Base-by-base conservation (phyloP, 2,888 invertebrate species). In the Notodonta ziczac region DNA sequence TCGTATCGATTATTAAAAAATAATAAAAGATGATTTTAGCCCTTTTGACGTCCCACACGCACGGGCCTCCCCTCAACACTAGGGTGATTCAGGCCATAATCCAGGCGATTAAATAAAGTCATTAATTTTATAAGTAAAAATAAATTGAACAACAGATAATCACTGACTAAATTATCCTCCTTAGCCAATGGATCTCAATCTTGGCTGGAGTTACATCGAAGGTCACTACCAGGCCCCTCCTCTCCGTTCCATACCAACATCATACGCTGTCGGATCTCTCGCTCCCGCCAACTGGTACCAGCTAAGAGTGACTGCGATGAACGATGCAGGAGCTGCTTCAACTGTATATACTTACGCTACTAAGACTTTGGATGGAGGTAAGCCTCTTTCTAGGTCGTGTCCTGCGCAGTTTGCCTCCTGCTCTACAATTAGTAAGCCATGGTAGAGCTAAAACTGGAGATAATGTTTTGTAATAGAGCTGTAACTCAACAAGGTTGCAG, bases 291-390 rank as follows among this genome's bases (percentile, higher is more conserved):
- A 93, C 12, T 95, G 95, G 94, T 96, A 96, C 74, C 93, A 95
- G 70, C 85, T 96, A 61, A 88, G 94, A 66, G 94, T 96, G 55
- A 94, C 94, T 7, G 96, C 96, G 9, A 92, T 93, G 66, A 96
- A 95, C 75, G 95, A 96, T 73, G 96, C 96, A 8, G 96, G 96
- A 0, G 85, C 93, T 3, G 95, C 95, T 5, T 93, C 94, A 5
- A 94, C 94, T 52, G 85, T 95, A 12, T 95, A 95, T 64, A 91
- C 91, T 46, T 95, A 95, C 67, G 94, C 95, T 32, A 96, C 96
- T 0, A 94, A 95, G 64, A 95, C 94, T 12, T 74, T 92, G 66
- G 93, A 94, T 65, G 96, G 96, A 75, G 95, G 95, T 95, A 72
- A 88, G 88, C 24, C 24, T 24, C 24, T 24, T 24, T 24, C 24